Base-by-base conservation (phyloP, 2,113 vertebrate genomes). In the Callaeas wilsoni region DNA sequence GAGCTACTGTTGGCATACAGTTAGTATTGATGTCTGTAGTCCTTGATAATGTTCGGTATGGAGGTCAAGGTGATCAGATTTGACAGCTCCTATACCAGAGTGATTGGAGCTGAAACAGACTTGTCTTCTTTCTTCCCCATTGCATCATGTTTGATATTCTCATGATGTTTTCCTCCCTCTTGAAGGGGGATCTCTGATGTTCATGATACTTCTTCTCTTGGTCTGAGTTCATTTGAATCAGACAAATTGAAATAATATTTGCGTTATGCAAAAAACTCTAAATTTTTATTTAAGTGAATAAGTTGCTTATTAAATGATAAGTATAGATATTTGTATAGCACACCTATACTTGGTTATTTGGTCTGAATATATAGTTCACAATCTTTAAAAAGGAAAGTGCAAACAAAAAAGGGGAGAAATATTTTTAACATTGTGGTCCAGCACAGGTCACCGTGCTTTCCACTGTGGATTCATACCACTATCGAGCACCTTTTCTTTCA, bases 101-200 rank as follows among this genome's bases (percentile, higher is more conserved):
- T 73, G 30, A 57, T 18, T 68, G 3, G 20, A 86, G 12, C 30
- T 78, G 37, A 86, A 68, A 44, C 8, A 20, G 9, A 13, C 20
- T 74, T 77, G 26, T 49, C 47, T 77, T 78, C 33, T 49, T 60
- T 91, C 26, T 55, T 56, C 46, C 64, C 39, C 59, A 10, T 25
- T 78, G 37, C 5, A 46, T 37, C 10, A 37, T 13, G 7, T 41
- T 77, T 86, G 16, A 77, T 41, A 73, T 32, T 70, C 29, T 35
- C 53, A 39, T 16, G 27, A 39, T 44, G 13, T 56, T 67, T 30
- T 3, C 1, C 7, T 1, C 14, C 0, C 2, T 9, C 26, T 52
- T 42, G 18, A 46, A 50, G 10, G 5, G 10, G 4, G 5, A 32
- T 77, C 42, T 73, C 30, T 78, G 22, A 5, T 41, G 2, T 46